Conservation (phyloP, 53 echinoderm and acorn worm genomes). For the Echinometra lucunter region DNA sequence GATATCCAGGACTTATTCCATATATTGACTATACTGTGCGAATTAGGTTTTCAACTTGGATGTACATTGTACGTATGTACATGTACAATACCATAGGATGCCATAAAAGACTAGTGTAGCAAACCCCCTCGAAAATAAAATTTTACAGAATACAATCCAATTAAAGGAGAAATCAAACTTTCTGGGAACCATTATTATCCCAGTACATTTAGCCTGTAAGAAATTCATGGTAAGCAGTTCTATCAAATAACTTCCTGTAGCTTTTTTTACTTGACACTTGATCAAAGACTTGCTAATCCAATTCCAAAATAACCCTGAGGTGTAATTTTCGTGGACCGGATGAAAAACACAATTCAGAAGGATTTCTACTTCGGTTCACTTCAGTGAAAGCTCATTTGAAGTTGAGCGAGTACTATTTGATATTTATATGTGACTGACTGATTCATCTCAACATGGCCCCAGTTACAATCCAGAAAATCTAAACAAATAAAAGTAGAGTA, state of each 20-base stretch:
- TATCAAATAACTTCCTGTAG: conserved; percentile 31
- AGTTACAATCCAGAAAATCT: neutral
- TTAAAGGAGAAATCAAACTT: neutral
- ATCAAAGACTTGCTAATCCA: conserved; percentile 38
- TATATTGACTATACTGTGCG: no score
- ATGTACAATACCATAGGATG: no score
- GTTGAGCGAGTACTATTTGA: neutral
- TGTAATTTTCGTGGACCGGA: conserved; percentile 1
- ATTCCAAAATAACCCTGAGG: conserved; percentile 29
- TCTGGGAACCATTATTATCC: neutral
- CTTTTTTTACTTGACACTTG: conserved; percentile 10
- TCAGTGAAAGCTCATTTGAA: neutral
- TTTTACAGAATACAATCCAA: neutral
- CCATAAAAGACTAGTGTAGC: no score
- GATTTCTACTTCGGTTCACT: neutral
- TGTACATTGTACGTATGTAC: no score
- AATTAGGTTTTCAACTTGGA: no score
- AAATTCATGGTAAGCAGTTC: neutral
- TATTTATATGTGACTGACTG: neutral
- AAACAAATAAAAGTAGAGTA: neutral
- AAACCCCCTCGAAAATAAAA: no score
- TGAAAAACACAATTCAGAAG: conserved; percentile 6
- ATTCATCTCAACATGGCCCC: neutral
- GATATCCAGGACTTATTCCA: no score
- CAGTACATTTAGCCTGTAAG: neutral